Evolutionary conservation across 2,888 invertebrate species (phyloP).

Genomic region (Nymphalis polychloros): DNA sequence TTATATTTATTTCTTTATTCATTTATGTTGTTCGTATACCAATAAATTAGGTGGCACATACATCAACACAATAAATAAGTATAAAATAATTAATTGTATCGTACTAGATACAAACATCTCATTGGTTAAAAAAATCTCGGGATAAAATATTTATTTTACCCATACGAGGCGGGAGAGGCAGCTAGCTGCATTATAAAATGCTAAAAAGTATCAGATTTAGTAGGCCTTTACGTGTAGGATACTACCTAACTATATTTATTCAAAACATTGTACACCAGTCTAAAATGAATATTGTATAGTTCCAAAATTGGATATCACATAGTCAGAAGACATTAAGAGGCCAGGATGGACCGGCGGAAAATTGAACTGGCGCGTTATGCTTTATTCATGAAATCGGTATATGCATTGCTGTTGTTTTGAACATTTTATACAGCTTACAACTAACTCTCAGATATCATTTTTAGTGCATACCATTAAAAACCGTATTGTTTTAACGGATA

Average conservation of each 20-base stretch:
- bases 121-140: too few species aligned
- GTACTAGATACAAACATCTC: too few species aligned
- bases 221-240: too few species aligned
- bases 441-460: slow-evolving; percentile 32
- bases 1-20: too few species aligned
- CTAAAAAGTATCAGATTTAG: too few species aligned
- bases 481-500: slow-evolving; percentile 23
- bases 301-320: slow-evolving; percentile 45
- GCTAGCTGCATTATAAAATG: too few species aligned
- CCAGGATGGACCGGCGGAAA: slow-evolving; percentile 62
- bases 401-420: slow-evolving; percentile 58
- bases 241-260: slow-evolving; percentile 11
- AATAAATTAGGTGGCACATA: too few species aligned
- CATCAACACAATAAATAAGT: too few species aligned
- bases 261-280: slow-evolving; percentile 26
- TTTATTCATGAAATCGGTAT: slow-evolving; percentile 67
- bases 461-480: slow-evolving; percentile 19
- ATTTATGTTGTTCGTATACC: too few species aligned
- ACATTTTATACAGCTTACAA: slow-evolving; percentile 48
- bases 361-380: slow-evolving; percentile 64
- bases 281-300: slow-evolving; percentile 40
- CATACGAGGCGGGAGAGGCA: too few species aligned
- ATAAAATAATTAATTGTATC: too few species aligned
- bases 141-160: too few species aligned
- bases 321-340: slow-evolving; percentile 55